Percentiles rank a stretch among this genome's conserved stretches.
Evolutionary conservation across 2,888 invertebrate species (phyloP).

Genomic region (Drosophila picticornis): DNA sequence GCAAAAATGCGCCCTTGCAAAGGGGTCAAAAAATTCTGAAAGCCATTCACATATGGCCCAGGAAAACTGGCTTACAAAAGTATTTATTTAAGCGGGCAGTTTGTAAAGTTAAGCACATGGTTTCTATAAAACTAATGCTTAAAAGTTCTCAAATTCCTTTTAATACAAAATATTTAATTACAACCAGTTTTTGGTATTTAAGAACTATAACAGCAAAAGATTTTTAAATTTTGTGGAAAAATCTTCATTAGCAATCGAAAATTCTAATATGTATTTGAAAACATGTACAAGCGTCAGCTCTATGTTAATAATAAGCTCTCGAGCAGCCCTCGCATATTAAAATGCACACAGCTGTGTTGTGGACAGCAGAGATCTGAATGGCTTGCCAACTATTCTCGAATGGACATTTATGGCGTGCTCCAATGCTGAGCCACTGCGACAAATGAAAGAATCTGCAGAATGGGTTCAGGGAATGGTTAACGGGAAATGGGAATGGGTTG

Average conservation of each 20-base stretch:
- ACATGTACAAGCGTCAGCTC: neutral
- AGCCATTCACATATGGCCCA: constrained; percentile 44
- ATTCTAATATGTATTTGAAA: neutral
- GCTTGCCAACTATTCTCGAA: constrained; percentile 67
- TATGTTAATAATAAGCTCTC: neutral
- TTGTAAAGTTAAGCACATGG: constrained; percentile 3
- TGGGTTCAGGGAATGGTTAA: constrained; percentile 6
- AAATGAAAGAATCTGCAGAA: constrained; percentile 60
- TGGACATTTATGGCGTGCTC: constrained; percentile 59
- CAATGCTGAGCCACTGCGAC: constrained; percentile 53
- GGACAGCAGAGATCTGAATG: constrained; percentile 61
- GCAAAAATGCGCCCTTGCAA: constrained; percentile 62
- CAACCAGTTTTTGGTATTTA: neutral
- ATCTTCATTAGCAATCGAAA: neutral
- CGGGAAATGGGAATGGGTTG: constrained; percentile 18
- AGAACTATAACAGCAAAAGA: too few species aligned
- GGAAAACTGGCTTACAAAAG: constrained; percentile 19
- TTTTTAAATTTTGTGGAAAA: neutral
- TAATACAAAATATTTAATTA: neutral
- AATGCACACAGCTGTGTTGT: constrained; percentile 32
- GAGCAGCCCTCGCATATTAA: constrained; percentile 42
- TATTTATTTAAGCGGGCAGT: constrained; percentile 36
- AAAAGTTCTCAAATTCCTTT: neutral
- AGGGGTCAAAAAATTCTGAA: constrained; percentile 28
- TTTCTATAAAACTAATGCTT: neutral